phyloP scores from a whole-genome alignment of 2,113 vertebrate species.

The Sinocyclocheilus anshuiensis region DNA sequence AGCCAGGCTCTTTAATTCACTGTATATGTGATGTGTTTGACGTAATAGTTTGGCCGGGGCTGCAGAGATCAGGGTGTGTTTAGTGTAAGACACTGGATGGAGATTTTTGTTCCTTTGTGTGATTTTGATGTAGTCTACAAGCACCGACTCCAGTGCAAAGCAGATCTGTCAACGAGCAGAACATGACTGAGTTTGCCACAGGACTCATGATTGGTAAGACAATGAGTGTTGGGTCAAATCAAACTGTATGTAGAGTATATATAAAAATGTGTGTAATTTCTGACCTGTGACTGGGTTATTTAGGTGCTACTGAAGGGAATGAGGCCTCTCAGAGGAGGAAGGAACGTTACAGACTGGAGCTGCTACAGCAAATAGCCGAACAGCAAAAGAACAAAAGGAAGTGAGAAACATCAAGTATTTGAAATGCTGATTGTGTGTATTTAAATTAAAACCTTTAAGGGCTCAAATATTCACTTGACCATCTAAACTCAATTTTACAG shows the following conservation, averaged over 20 bases:
- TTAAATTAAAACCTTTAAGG: neutral
- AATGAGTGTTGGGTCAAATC: neutral
- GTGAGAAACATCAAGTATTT: constrained; percentile 67
- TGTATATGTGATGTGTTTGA: constrained; percentile 23
- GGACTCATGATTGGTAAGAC: constrained; percentile 85
- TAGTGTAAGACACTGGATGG: constrained; percentile 14
- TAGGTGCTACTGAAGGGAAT: constrained; percentile 78
- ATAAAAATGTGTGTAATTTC: neutral
- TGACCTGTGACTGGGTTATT: neutral
- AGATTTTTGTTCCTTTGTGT: constrained; percentile 41
- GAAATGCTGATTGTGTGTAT: neutral
- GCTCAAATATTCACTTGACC: neutral
- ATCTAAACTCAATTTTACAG: constrained; percentile 64
- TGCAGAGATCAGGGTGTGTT: constrained; percentile 47
- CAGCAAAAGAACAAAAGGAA: constrained; percentile 83
- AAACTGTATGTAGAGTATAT: neutral
- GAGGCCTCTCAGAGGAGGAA: constrained; percentile 77
- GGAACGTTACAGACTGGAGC: constrained; percentile 84
- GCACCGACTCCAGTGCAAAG: constrained; percentile 56
- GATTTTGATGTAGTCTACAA: constrained; percentile 54
- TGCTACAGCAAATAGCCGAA: constrained; percentile 89
- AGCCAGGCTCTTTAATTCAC: constrained; percentile 24
- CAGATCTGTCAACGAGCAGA: constrained; percentile 60
- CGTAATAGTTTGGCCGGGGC: constrained; percentile 14
- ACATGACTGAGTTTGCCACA: constrained; percentile 69